A percentile compares a stretch with the other conserved stretches of the same genome.
phyloP scores from a whole-genome alignment of 2,888 invertebrate species.

The Phyllotreta cruciferae region DNA sequence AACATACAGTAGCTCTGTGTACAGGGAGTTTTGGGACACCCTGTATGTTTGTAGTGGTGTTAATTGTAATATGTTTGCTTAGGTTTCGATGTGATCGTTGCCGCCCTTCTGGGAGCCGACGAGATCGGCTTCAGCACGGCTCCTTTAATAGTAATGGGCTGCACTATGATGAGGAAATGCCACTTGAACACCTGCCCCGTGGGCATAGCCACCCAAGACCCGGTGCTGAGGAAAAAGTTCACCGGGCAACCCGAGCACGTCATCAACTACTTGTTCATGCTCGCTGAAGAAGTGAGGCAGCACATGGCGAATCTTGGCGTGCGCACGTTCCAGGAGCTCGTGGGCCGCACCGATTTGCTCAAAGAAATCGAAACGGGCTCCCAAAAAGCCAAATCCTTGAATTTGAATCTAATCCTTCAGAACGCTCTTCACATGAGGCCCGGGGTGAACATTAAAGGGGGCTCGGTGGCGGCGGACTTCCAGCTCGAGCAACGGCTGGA shows the following conservation, averaged over 20 bases:
- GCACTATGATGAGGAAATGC: conserved; percentile 99
- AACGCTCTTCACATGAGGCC: conserved; percentile 91
- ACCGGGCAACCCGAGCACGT: conserved; percentile 98
- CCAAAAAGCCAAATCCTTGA: conserved; percentile 83
- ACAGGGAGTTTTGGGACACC: too few relatives aligned
- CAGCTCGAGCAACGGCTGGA: conserved; percentile 85
- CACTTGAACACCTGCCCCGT: conserved; percentile 99
- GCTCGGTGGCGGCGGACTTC: conserved; percentile 83
- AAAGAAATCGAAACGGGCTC: conserved; percentile 74
- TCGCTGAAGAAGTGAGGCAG: conserved; percentile 94
- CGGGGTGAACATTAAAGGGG: conserved; percentile 88
- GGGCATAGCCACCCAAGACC: conserved; percentile 98
- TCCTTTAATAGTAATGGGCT: conserved; percentile 96
- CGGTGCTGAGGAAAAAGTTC: conserved; percentile 92
- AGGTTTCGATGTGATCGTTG: conserved; percentile 95
- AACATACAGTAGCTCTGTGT: too few relatives aligned
- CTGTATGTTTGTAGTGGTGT: background rate
- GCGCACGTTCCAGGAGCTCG: conserved; percentile 69
- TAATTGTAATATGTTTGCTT: conserved; percentile 7
- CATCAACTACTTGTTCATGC: conserved; percentile 95
- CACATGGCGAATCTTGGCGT: conserved; percentile 91
- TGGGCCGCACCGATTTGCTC: conserved; percentile 90
- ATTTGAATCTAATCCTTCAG: conserved; percentile 84
- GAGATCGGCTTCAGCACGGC: conserved; percentile 99
- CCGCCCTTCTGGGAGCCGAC: conserved; percentile 95